Evolutionary conservation across 1,140 invertebrate species (phyloP).

Genomic region (Brachionus sp.): DNA sequence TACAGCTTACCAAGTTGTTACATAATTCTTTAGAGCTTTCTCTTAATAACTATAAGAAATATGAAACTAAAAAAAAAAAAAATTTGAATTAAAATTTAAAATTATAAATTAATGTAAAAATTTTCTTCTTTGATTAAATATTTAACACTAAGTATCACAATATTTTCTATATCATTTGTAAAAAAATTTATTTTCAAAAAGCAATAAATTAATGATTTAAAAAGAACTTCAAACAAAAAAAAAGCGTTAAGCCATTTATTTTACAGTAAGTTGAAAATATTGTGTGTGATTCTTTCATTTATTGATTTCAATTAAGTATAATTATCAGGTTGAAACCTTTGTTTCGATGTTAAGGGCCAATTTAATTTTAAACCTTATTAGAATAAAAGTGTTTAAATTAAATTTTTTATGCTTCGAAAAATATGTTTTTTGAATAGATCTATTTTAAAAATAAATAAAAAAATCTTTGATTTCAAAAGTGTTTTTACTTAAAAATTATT

Average conservation of each 20-base stretch:
- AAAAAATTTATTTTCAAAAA: too few species aligned
- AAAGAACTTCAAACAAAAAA: not conserved
- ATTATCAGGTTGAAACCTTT: not conserved
- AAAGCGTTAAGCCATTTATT: not conserved
- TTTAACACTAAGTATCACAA: too few species aligned
- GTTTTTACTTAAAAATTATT: not conserved
- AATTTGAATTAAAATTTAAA: not conserved
- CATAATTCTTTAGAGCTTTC: not conserved
- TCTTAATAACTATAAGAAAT: not conserved
- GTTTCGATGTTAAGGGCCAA: not conserved
- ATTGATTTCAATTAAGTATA: not conserved
- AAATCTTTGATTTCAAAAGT: not conserved
- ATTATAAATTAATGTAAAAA: not conserved
- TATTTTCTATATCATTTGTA: too few species aligned
- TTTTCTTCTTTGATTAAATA: too few species aligned
- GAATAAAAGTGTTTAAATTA: not conserved
- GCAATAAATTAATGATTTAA: too few species aligned
- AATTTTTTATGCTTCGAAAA: not conserved
- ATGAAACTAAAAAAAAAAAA: not conserved
- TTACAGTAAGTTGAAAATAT: not conserved
- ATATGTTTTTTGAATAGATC: not conserved
- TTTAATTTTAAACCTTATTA: not conserved
- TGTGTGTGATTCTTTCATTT: not conserved
- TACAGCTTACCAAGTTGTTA: not conserved
- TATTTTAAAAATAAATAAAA: not conserved